These are phyloP conservation scores for Pachliopta kotzebuea DNA, from an alignment of 2,888 invertebrate species.

Conservation along the genomic window DNA sequence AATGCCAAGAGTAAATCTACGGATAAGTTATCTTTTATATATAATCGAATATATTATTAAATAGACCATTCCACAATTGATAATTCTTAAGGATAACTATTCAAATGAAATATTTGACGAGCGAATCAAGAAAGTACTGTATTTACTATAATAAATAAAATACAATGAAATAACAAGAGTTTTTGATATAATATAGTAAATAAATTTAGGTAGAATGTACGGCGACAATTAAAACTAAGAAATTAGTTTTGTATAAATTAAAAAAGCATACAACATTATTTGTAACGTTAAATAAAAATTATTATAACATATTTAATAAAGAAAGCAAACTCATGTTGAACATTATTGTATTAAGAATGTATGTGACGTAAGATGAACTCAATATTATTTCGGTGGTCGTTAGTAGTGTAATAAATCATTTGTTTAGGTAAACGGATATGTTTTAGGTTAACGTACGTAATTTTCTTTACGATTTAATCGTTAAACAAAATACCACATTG, in stretches of 20 bases:
- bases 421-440: background rate
- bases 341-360: background rate
- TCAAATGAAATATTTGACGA: too few relatives aligned
- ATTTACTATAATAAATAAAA: too few relatives aligned
- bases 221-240: background rate
- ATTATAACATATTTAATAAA: background rate
- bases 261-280: background rate
- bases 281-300: too few relatives aligned
- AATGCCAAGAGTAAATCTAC: too few relatives aligned
- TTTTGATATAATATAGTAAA: too few relatives aligned
- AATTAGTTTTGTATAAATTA: background rate
- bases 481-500: background rate
- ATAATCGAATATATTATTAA: too few relatives aligned
- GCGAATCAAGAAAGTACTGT: too few relatives aligned
- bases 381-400: constrained; percentile 11
- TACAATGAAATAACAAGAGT: too few relatives aligned
- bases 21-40: too few relatives aligned
- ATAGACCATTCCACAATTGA: too few relatives aligned
- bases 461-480: background rate
- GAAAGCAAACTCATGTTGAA: background rate
- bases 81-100: too few relatives aligned
- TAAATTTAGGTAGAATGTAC: background rate
- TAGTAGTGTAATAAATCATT: background rate
- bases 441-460: background rate
- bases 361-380: constrained; percentile 8